A percentile compares a stretch with the other conserved stretches of the same genome.
phyloP scores from a whole-genome alignment of 2,797 vertebrate species.

The Myripristis jacobus region DNA sequence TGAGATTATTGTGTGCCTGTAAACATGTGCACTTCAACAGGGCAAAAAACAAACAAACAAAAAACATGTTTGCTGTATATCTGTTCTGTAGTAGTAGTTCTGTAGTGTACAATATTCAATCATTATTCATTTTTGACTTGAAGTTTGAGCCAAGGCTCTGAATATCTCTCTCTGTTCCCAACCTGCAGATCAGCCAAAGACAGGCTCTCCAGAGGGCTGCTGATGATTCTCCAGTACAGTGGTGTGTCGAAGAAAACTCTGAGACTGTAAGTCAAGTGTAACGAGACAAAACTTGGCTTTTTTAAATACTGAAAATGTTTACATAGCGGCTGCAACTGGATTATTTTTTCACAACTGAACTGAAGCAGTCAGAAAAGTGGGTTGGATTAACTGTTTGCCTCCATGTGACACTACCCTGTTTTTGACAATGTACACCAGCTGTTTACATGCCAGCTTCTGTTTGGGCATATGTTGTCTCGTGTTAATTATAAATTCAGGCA shows the following conservation, averaged over 20 bases:
- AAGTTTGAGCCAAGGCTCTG: background rate
- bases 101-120: background rate
- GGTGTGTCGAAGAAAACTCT: slow-evolving; percentile 85
- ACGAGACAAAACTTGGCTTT: slow-evolving; percentile 25
- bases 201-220: slow-evolving; percentile 77
- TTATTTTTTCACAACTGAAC: slow-evolving; percentile 27
- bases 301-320: slow-evolving; percentile 20
- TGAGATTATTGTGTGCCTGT: background rate
- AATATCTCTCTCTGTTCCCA: slow-evolving; percentile 19
- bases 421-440: background rate
- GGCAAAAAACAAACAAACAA: background rate
- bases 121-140: background rate
- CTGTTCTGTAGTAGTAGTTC: background rate
- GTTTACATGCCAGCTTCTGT: slow-evolving; percentile 15
- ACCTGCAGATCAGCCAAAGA: slow-evolving; percentile 79
- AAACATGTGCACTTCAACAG: background rate
- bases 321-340: slow-evolving; percentile 28
- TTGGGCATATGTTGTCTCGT: slow-evolving; percentile 6
- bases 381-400: background rate
- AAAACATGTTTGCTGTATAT: too few species aligned
- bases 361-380: slow-evolving; percentile 11
- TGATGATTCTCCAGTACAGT: slow-evolving; percentile 79
- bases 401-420: background rate
- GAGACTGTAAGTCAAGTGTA: slow-evolving; percentile 89
- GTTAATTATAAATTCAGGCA: slow-evolving; percentile 5